phyloP scores from a whole-genome alignment of 2,113 vertebrate species.

The Sorex araneus region DNA sequence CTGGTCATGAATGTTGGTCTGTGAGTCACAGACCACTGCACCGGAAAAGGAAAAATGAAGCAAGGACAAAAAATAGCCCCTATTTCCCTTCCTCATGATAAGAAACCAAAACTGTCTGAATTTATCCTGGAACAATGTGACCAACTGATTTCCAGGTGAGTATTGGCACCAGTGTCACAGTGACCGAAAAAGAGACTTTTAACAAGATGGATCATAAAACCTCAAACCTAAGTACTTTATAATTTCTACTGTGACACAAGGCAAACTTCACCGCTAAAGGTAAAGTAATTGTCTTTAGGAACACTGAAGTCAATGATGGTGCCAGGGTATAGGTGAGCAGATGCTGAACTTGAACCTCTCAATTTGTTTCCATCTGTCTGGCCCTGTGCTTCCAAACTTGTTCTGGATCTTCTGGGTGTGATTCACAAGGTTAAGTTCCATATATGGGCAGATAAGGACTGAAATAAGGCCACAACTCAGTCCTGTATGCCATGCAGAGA shows the following conservation, averaged over 20 bases:
- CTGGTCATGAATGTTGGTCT: not conserved
- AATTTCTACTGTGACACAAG: slow-evolving; percentile 11
- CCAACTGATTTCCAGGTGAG: not conserved
- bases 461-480: not conserved
- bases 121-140: not conserved
- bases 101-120: not conserved
- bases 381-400: not conserved
- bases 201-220: not conserved
- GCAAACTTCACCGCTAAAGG: not conserved
- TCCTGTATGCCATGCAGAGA: not conserved
- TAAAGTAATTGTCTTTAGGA: slow-evolving; percentile 47
- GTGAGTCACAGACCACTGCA: slow-evolving; percentile 14
- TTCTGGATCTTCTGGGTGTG: not conserved
- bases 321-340: not conserved
- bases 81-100: not conserved
- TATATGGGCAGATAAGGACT: not conserved
- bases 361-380: no score
- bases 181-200: not conserved
- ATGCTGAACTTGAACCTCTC: not conserved
- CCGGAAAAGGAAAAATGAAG: not conserved
- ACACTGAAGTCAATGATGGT: not conserved
- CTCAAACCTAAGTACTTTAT: not conserved
- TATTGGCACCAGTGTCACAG: not conserved
- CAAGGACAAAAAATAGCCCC: not conserved
- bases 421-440: accelerated